Base-by-base conservation (phyloP, 2,113 vertebrate genomes). In the Megaceryle maxima region DNA sequence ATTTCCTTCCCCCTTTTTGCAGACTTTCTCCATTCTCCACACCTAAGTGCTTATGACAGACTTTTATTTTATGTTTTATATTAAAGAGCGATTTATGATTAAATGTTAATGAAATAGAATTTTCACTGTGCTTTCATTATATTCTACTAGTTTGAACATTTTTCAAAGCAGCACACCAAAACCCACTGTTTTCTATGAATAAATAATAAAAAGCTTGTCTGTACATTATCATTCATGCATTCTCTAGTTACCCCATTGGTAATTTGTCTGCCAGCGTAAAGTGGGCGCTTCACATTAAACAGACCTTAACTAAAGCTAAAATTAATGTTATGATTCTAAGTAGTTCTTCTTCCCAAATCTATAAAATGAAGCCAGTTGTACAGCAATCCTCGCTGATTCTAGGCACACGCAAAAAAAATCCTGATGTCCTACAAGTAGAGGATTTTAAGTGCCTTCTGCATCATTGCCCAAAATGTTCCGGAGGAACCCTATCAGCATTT, bases 41-140 rank as follows among this genome's bases (percentile, higher is more conserved):
- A 98, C 98, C 98, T 98, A 98, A 99, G 98, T 98, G 98, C 98
- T 98, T 98, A 96, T 98, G 98, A 99, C 98, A 99, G 98, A 98
- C 98, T 98, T 97, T 98, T 99, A 99, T 98, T 99, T 98, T 98
- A 98, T 99, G 96, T 98, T 98, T 99, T 98, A 98, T 98, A 99
- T 99, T 98, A 99, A 99, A 99, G 98, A 98, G 98, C 98, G 98
- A 99, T 99, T 98, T 98, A 97, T 97, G 96, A 99, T 99, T 98
- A 99, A 99, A 99, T 98, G 96, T 99, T 99, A 99, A 99, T 99
- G 98, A 99, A 98, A 98, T 98, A 97, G 98, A 98, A 98, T 98
- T 99, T 98, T 98, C 97, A 98, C 98, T 97, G 97, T 98, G 98
- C 98, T 99, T 98, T 99, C 98, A 98, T 98, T 99, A 98, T 96